These are phyloP conservation scores for Cydia fagiglandana DNA, from an alignment of 1,140 invertebrate species.

Conservation along the genomic window DNA sequence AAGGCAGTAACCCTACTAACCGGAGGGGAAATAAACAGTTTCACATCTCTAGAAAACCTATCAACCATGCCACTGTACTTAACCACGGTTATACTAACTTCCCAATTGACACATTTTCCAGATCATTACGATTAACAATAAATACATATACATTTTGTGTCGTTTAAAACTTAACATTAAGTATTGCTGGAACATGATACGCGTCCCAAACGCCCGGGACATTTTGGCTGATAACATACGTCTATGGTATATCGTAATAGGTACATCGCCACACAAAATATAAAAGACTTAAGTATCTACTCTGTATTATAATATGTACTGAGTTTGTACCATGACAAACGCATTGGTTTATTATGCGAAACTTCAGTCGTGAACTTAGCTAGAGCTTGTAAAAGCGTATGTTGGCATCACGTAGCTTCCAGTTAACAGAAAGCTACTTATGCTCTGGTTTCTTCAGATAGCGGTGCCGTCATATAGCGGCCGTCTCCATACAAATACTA, in stretches of 20 bases:
- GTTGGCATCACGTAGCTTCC: background rate
- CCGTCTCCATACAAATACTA: too few species aligned
- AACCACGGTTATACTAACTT: constrained; percentile 1
- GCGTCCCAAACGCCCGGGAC: constrained; percentile 5
- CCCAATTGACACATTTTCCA: constrained; percentile 3
- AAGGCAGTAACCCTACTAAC: constrained; percentile 13
- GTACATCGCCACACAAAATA: constrained; percentile 29
- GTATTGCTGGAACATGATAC: constrained; percentile 28
- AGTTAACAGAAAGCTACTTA: background rate
- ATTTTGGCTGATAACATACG: constrained; percentile 10
- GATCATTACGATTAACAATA: constrained; percentile 25
- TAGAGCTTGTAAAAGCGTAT: constrained; percentile 13
- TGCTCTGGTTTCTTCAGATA: too few species aligned
- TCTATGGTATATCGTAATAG: constrained; percentile 28
- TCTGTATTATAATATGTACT: constrained; percentile 32
- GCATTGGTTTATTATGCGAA: constrained; percentile 24
- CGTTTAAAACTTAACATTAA: constrained; percentile 29
- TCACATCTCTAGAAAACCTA: background rate
- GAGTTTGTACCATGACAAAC: constrained; percentile 28
- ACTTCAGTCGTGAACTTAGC: constrained; percentile 16
- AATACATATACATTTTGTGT: constrained; percentile 23
- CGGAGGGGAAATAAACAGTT: constrained; percentile 17
- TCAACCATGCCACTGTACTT: background rate
- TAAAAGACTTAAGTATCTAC: constrained; percentile 20
- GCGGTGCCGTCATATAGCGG: too few species aligned